Evolutionary conservation across 1,140 invertebrate genomes (phyloP).

Genomic region (Callitettix versicolor): DNA sequence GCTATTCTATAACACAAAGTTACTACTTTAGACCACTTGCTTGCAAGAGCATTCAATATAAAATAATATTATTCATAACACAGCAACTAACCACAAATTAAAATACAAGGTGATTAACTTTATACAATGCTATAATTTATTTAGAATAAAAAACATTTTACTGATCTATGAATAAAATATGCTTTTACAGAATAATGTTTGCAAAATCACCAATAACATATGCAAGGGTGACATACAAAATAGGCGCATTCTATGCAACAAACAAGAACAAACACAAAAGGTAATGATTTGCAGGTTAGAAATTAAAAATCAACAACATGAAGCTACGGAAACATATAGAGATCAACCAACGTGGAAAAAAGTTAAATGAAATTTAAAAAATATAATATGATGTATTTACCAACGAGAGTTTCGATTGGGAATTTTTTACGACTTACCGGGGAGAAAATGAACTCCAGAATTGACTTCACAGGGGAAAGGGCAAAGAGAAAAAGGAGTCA

Average conservation of each 20-base stretch:
- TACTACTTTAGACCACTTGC: too few species aligned
- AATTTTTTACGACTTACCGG: conserved; percentile 65
- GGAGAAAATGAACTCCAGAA: conserved; percentile 94
- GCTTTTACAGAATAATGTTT: too few species aligned
- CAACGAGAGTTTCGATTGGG: conserved; percentile 8
- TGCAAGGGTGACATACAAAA: not conserved
- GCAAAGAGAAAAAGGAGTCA: conserved; percentile 22
- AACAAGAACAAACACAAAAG: conserved; percentile 5
- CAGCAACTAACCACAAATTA: too few species aligned
- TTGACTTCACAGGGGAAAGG: conserved; percentile 63
- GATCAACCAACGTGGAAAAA: not conserved
- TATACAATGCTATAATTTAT: too few species aligned
- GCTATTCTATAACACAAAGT: too few species aligned
- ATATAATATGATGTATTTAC: conserved; percentile 3
- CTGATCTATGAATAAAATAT: too few species aligned
- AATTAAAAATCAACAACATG: conserved; percentile 15
- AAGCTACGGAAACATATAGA: conserved; percentile 8
- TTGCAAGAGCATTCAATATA: too few species aligned
- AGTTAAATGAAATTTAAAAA: conserved; percentile 6
- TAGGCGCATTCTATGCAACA: conserved; percentile 10
- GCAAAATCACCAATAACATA: too few species aligned
- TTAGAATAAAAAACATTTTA: too few species aligned
- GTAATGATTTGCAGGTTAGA: not conserved
- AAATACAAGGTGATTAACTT: too few species aligned
- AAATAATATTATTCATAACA: too few species aligned